Base-by-base conservation (phyloP, 2,113 vertebrate species). In the Lepidiolamprologus cunningtoni region DNA sequence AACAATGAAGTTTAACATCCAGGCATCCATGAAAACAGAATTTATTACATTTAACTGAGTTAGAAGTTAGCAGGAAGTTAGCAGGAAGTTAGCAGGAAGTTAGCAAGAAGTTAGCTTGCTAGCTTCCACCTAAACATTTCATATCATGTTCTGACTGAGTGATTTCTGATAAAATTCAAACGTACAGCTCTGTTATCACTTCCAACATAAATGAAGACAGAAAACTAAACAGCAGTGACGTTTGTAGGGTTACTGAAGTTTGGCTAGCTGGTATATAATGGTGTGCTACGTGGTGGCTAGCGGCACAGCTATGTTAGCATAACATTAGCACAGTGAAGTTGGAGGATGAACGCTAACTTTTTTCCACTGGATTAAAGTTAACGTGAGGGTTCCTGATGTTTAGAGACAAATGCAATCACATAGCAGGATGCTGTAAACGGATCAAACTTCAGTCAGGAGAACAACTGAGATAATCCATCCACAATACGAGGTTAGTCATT, bases 321-420 rank as follows among this genome's bases (percentile, higher is more conserved):
- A 31, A 6, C 5, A 58, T 31, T 2, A 58, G 2, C 23, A 28
- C 55, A 58, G 23, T 28, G 13, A 58, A 58, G 26, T 2, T 0
- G 55, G 13, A 58, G 55, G 23, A 58, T 16, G 5, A 28, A 16
- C 4, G 3, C 26, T 9, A 58, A 28, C 7, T 2, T 28, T 57
- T 57, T 57, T 9, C 16, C 45, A 17, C 47, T 50, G 0, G 14
- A 47, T 47, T 0, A 50, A 58, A 16, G 26, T 28, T 28, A 16
- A 28, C 13, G 1, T 16, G 55, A 9, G 1, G 0, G 4, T 28
- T 58, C 7, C 1, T 0, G 23, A 1, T 16, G 55, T 0, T 58
- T 1, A 58, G 55, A 0, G 0, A 16, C 55, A 58, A 16, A 61
- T 61, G 14, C 0, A 17, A 1, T 17, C 0, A 0, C 57, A 61